Conservation (phyloP, 1,140 invertebrate species). For the Melipona quadrifasciata region DNA sequence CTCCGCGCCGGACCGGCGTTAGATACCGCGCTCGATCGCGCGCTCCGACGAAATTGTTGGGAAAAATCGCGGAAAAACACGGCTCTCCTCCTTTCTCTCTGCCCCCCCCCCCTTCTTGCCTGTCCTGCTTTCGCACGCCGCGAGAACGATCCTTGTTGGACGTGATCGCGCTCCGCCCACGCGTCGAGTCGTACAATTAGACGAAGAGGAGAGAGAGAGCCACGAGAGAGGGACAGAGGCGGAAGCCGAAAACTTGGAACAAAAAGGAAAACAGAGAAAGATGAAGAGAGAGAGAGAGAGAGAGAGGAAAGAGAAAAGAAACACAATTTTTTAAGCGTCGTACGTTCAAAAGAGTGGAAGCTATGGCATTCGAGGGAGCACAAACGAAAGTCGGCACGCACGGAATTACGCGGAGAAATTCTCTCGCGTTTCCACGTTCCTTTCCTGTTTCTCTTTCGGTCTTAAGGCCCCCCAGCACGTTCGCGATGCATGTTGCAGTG, state of each 20-base stretch:
- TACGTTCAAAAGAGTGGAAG: conserved; percentile 47
- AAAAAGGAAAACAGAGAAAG: background rate
- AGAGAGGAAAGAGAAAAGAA: background rate
- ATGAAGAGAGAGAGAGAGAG: background rate
- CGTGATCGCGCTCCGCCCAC: background rate
- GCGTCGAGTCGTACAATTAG: conserved; percentile 32
- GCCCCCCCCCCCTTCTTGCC: background rate
- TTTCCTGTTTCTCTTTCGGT: too few species aligned
- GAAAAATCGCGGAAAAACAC: background rate
- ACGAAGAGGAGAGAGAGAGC: background rate
- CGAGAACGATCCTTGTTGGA: background rate
- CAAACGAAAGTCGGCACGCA: conserved; percentile 8
- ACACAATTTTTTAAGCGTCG: conserved; percentile 41
- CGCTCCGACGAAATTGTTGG: background rate
- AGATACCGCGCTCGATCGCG: background rate
- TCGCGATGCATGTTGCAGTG: too few species aligned
- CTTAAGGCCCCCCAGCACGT: too few species aligned
- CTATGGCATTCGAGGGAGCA: conserved; percentile 41
- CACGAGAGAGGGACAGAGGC: too few species aligned
- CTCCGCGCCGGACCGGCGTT: background rate
- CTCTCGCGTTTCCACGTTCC: background rate
- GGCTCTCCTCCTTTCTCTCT: background rate
- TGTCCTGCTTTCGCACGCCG: background rate
- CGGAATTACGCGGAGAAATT: conserved; percentile 24
- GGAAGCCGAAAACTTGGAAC: background rate